A percentile compares a stretch with the other conserved stretches of the same genome.
Evolutionary conservation across 2,888 invertebrate genomes (phyloP).

Genomic region (Gibbula magus): DNA sequence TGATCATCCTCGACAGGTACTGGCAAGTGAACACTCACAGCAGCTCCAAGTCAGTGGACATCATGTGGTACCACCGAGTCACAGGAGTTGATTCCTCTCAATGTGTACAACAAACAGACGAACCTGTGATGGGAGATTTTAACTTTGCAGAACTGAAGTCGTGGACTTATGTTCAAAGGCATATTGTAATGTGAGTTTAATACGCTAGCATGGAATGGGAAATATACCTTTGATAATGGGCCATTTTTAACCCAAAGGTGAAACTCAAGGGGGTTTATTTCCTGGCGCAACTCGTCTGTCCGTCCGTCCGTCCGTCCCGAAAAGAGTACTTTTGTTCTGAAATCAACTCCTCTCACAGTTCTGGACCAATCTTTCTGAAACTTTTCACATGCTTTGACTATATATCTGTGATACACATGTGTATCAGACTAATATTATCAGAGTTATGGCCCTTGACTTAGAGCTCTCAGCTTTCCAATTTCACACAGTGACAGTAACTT

Average conservation of each 20-base stretch:
- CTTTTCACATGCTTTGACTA: no score
- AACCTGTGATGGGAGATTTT: conserved; percentile 4
- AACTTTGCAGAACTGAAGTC: conserved; percentile 13
- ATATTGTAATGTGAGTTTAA: conserved; percentile 16
- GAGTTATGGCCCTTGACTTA: no score
- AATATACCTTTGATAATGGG: no score
- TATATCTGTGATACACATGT: not conserved
- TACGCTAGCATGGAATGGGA: not conserved
- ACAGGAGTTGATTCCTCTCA: conserved; percentile 9
- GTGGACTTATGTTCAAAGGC: not conserved
- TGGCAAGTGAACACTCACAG: conserved; percentile 20
- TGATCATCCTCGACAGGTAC: conserved; percentile 6
- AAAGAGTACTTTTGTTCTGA: no score
- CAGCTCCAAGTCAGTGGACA: conserved; percentile 20
- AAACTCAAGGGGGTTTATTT: not conserved
- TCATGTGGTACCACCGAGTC: conserved; percentile 23
- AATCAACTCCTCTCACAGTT: no score
- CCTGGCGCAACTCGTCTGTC: no score
- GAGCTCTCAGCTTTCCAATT: no score
- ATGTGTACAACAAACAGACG: not conserved
- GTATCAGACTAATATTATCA: not conserved
- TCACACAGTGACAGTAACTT: no score
- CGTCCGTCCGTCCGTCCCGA: no score
- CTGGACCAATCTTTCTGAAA: no score
- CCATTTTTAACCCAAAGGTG: no score